Evolutionary conservation across 1,140 invertebrate genomes (phyloP), one percentile per base, ranked within the genome.

Genomic region (Trichoplusia ni): DNA sequence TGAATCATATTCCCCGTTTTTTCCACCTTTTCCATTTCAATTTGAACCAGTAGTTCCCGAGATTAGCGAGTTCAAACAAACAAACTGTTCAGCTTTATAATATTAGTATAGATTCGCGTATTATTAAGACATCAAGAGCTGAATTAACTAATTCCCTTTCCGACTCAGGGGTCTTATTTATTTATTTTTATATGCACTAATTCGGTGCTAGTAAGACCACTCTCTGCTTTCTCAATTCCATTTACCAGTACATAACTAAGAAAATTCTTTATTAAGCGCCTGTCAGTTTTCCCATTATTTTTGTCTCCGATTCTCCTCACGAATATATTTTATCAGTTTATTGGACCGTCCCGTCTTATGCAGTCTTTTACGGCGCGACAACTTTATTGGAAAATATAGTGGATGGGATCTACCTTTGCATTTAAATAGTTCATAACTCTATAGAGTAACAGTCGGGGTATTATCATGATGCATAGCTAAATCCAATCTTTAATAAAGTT

Each of bases 371-470:
- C 27, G 9, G 27, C n/a, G 2, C 64, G 75, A 73, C 71, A 75
- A 68, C 54, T 79, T 83, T 83, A 83, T 81, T 72, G 61, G 69
- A 77, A 81, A 76, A 79, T 83, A 83, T 81, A 61, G 69, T 47
- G 64, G 67, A 40, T 44, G 49, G 68, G 51, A 61, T 59, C 71
- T 71, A 67, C 66, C 77, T 77, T 77, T 84, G 79, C 81, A 84
- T 84, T 84, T 84, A 84, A 84, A 81, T 80, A 60, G 73, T 31
- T 21, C 27, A 11, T 54, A 67, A 67, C 14, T 37, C 65, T 51
- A 67, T 73, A 72, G 76, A 56, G 16, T 31, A 7, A 16, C 25
- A 8, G 9, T 35, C 11, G 3, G 3, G 7, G 31, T 8, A 8
- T 25, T 38, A 54, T 27, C 19, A 3, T 37, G 31, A 33, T 51